Evolutionary conservation across 2,113 vertebrate genomes (phyloP), one percentile per base, ranked within the genome.

Genomic region (Toxotes chatareus): DNA sequence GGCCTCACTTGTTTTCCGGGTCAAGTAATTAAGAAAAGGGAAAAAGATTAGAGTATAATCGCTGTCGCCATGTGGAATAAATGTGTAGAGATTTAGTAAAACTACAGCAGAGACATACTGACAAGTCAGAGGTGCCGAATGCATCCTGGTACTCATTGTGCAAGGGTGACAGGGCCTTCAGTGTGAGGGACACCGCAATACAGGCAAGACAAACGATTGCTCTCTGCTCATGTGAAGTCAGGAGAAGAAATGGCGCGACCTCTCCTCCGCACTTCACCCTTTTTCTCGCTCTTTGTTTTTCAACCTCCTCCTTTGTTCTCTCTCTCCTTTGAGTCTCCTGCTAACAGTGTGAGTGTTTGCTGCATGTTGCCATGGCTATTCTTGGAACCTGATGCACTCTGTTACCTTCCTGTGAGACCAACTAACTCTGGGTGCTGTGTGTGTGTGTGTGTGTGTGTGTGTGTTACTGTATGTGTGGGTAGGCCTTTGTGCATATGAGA

Each of bases 341-440:
- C 86, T 92, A 88, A 91, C 88, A 68, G 72, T 85, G 80, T 53
- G 73, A 89, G 77, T 86, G 87, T 86, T 90, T 87, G 82, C 86
- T 93, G 93, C 93, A 93, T 95, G 93, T 92, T 89, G 85, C 90
- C 89, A 86, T 88, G 83, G 85, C 89, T 93, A 86, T 91, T 92
- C 91, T 72, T 87, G 81, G 80, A 88, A 70, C 75, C 86, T 65
- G 80, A 76, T 88, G 88, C 86, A 89, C 90, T 93, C 85, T 65
- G 81, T 80, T 90, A 84, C 88, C 89, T 88, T 87, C 88, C 87
- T 90, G 70, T 79, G 90, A 93, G 91, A 87, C 86, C 78, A 69
- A 86, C 90, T 93, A 89, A 87, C 80, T 86, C 75, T 89, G 77
- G 16, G 69, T 85, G 73, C 79, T 76, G 65, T 68, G 55, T 67